These are phyloP conservation scores for Sminthopsis crassicaudata DNA, from an alignment of 2,113 vertebrate genomes.

Conservation along the genomic window DNA sequence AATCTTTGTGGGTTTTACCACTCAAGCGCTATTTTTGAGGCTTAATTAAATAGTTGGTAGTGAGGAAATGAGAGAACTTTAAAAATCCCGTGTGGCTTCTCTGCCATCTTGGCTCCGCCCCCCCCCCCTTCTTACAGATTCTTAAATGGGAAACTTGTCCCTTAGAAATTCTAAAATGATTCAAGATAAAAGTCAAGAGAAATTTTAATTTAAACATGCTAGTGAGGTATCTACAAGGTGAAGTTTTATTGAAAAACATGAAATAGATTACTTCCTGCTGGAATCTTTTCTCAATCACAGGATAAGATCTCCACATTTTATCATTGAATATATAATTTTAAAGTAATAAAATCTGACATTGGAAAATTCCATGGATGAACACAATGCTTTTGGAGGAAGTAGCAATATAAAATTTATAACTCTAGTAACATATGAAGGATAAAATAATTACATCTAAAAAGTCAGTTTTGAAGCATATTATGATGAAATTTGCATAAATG, in stretches of 20 bases:
- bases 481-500: neutral
- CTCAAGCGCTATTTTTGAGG: no score
- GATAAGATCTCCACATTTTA: neutral
- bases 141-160: neutral
- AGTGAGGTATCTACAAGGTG: neutral
- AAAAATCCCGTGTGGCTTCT: no score
- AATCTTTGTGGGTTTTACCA: no score
- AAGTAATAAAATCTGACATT: neutral
- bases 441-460: neutral
- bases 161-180: neutral
- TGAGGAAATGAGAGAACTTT: no score
- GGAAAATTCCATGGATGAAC: neutral
- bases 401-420: neutral
- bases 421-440: neutral
- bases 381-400: neutral
- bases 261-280: neutral
- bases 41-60: no score
- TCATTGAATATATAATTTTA: neutral
- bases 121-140: no score
- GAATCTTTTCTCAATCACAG: neutral
- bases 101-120: no score
- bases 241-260: neutral
- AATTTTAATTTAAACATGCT: neutral
- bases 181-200: neutral
- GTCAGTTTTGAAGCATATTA: neutral